Base-by-base conservation (phyloP, 2,888 invertebrate species). In the Drosophila subsilvestris region DNA sequence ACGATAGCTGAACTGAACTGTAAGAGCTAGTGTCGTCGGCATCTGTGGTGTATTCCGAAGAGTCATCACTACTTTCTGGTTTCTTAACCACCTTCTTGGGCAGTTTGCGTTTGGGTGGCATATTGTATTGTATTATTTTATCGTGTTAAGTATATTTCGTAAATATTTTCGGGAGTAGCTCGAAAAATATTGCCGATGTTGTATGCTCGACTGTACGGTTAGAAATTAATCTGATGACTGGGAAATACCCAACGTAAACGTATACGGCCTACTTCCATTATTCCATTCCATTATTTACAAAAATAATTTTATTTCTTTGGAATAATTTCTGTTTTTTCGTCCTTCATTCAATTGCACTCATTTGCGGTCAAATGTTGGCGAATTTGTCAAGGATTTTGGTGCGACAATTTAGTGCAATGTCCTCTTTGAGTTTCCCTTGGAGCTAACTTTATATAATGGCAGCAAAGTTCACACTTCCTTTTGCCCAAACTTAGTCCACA, bases 381-480 rank as follows among this genome's bases (percentile, higher is more conserved):
- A 84, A 88, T 83, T 83, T 88, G 84, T 72, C 82, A 86, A 67
- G 69, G 66, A 80, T 80, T 77, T 79, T 59, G 37, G 56, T 68
- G 48, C 49, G 62, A 54, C 78, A 84, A 86, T 86, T 87, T 85
- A 79, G 74, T 55, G 75, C 68, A 14, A 67, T 67, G 81, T 80
- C 67, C 72, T 69, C 53, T 50, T 25, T 10, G 17, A 25, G 20
- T 18, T 50, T 42, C 37, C 44, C 29, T 53, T 48, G 44, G 3
- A 45, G 53, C 22, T 59, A 78, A 82, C 75, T 80, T 74, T 67
- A 67, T 86, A 72, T 84, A 85, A 85, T 85, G 89, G 74, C 88
- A 60, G 65, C 37, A 74, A 82, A 83, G 89, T 89, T 84, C 88
- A 89, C 83, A 88, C 89, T 84, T 88, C 86, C 88, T 71, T 78